These are phyloP conservation scores for Nematopogon swammerdamellus DNA, from an alignment of 2,888 invertebrate species.

Conservation along the genomic window DNA sequence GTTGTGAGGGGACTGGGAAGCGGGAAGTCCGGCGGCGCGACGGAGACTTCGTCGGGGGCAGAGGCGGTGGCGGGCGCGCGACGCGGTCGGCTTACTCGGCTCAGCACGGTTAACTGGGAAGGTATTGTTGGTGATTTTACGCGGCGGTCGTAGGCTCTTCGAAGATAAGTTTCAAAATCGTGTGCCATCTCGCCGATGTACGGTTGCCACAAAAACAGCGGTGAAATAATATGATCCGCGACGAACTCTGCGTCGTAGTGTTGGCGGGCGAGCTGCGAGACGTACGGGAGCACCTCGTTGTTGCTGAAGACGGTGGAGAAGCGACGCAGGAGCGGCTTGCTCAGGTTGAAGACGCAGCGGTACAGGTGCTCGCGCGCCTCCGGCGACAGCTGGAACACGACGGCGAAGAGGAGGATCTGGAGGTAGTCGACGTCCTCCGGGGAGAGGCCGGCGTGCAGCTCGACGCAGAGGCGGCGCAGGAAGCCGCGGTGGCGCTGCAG, in stretches of 20 bases:
- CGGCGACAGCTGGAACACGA: background rate
- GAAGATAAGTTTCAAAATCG: constrained; percentile 18
- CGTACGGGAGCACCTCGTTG: background rate
- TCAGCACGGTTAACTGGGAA: constrained; percentile 30
- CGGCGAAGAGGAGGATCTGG: background rate
- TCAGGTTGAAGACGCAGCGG: background rate
- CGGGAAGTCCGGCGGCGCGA: no score
- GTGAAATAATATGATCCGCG: background rate
- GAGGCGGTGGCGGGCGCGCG: constrained; percentile 33
- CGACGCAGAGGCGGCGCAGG: background rate
- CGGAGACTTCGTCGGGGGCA: constrained; percentile 19
- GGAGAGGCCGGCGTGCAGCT: background rate
- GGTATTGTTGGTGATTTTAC: constrained; percentile 32
- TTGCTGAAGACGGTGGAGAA: background rate
- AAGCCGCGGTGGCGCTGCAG: background rate
- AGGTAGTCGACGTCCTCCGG: background rate
- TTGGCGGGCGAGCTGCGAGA: background rate
- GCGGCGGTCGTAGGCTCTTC: constrained; percentile 23
- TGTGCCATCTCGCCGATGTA: background rate
- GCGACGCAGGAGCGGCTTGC: background rate
- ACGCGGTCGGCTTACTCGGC: no score
- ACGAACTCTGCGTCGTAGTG: background rate
- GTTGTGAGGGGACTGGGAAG: no score
- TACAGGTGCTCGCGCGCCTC: background rate
- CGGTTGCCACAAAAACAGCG: background rate